These are phyloP conservation scores for Pterois miles DNA, from an alignment of 2,797 vertebrate species.

Conservation along the genomic window DNA sequence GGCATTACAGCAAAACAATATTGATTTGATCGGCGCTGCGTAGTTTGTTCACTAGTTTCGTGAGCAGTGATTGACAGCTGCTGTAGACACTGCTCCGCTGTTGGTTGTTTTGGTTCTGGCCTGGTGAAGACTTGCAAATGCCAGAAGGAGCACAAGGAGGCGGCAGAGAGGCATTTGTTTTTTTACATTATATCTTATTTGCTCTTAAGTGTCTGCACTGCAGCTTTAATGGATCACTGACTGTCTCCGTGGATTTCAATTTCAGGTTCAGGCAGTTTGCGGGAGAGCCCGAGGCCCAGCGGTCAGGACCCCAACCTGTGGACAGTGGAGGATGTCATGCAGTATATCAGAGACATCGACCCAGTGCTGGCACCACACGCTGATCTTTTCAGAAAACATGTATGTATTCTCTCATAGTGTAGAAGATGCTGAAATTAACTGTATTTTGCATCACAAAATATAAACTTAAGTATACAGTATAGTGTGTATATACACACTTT, in stretches of 20 bases:
- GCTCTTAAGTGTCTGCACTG: too few relatives aligned
- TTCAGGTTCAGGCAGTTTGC: constrained; percentile 87
- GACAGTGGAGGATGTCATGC: constrained; percentile 97
- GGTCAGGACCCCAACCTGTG: constrained; percentile 91
- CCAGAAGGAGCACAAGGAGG: too few relatives aligned
- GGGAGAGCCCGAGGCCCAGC: constrained; percentile 81
- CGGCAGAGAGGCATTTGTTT: too few relatives aligned
- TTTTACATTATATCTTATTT: background rate
- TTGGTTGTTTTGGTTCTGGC: background rate
- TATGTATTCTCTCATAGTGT: constrained; percentile 70
- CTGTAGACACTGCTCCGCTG: too few relatives aligned
- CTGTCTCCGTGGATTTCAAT: background rate
- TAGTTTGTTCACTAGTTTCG: too few relatives aligned
- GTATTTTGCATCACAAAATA: background rate
- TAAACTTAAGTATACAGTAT: background rate
- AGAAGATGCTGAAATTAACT: background rate
- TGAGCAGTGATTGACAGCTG: background rate
- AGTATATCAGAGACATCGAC: constrained; percentile 93
- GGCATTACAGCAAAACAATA: too few relatives aligned
- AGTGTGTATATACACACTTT: background rate
- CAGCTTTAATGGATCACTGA: background rate
- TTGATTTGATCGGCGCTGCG: too few relatives aligned
- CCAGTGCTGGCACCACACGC: constrained; percentile 95
- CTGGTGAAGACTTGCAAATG: too few relatives aligned
- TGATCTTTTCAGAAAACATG: constrained; percentile 98